Percentiles rank a stretch among this genome's conserved stretches.
phyloP scores from a whole-genome alignment of 2,888 invertebrate species.

The Deroplatys truncata region DNA sequence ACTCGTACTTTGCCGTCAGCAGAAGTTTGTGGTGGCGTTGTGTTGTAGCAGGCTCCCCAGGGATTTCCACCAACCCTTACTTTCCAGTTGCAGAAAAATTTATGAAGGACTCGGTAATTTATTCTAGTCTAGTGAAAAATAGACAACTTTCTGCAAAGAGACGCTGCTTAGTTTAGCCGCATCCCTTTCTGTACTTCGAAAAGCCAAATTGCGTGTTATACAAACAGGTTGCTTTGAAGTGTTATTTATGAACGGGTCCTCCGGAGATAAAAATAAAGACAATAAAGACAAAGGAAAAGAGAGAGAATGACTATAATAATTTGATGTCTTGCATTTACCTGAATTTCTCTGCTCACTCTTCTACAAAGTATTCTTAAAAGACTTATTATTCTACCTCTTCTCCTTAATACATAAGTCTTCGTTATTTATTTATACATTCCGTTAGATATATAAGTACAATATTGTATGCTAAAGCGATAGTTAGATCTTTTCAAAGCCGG shows the following conservation, averaged over 20 bases:
- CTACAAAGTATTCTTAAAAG: too few species aligned
- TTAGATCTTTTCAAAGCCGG: too few species aligned
- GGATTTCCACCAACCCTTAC: not conserved
- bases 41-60: not conserved
- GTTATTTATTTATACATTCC: too few species aligned
- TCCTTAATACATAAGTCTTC: too few species aligned
- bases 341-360: too few species aligned
- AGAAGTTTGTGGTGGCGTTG: not conserved
- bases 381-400: too few species aligned
- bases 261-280: not conserved
- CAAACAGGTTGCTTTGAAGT: not conserved
- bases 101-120: constrained; percentile 10
- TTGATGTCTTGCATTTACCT: too few species aligned
- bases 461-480: too few species aligned
- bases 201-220: too few species aligned
- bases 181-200: not conserved
- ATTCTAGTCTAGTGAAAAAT: constrained; percentile 1
- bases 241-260: not conserved
- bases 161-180: not conserved
- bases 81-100: not conserved
- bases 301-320: too few species aligned
- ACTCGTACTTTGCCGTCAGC: not conserved
- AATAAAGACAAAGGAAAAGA: not conserved
- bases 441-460: too few species aligned
- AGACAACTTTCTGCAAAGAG: not conserved